Evolutionary conservation across 2,113 vertebrate genomes (phyloP).

Genomic region (Micromys minutus): DNA sequence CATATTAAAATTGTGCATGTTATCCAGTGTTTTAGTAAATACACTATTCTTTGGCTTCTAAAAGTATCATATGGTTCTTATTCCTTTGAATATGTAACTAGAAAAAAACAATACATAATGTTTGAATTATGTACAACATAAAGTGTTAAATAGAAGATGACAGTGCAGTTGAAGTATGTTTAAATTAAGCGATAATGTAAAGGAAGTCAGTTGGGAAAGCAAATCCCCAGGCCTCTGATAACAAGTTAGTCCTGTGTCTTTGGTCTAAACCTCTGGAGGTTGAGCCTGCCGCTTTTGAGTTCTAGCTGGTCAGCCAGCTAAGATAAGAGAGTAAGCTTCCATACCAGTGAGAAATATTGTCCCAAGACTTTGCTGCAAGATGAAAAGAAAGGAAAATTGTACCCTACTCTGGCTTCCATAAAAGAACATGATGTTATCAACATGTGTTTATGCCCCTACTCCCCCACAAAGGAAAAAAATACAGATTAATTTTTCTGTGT

Average conservation of each 20-base stretch:
- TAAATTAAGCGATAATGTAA: constrained; percentile 34
- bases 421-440: not conserved
- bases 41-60: not conserved
- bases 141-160: constrained; percentile 67
- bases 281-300: fast-evolving
- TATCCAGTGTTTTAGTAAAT: not conserved
- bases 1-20: not conserved
- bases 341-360: not conserved
- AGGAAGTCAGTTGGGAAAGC: constrained; percentile 48
- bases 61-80: not conserved
- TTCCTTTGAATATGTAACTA: constrained; percentile 38
- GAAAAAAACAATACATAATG: constrained; percentile 38
- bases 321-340: not conserved
- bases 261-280: not conserved
- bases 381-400: not conserved
- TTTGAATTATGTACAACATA: constrained; percentile 62
- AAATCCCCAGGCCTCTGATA: not conserved
- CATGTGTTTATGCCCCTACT: fast-evolving
- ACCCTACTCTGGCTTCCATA: not conserved
- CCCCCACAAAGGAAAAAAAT: not conserved
- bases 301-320: not conserved
- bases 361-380: not conserved
- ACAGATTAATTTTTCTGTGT: not conserved
- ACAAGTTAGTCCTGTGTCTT: not conserved
- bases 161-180: constrained; percentile 15